Percentiles rank a stretch among this genome's conserved stretches.
Evolutionary conservation across 2,888 invertebrate genomes (phyloP).

Genomic region (Spisula solida): DNA sequence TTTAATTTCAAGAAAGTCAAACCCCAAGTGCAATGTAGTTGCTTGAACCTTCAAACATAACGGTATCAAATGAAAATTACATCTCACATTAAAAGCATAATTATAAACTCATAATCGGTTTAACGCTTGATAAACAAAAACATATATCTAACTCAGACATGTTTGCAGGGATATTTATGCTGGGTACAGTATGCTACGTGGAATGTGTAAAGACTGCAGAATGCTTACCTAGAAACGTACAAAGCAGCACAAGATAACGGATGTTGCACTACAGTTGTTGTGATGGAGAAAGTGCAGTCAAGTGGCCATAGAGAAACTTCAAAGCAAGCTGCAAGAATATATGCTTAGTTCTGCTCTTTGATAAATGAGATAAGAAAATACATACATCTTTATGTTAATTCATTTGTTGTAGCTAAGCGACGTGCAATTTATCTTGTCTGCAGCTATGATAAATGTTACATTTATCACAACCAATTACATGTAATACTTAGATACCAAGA

Average conservation of each 20-base stretch:
- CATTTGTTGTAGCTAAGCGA: not conserved
- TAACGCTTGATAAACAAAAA: too few relatives aligned
- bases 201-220: too few relatives aligned
- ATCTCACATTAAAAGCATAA: too few relatives aligned
- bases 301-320: not conserved
- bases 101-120: too few relatives aligned
- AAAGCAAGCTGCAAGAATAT: not conserved
- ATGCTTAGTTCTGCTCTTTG: not conserved
- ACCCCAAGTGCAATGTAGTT: too few relatives aligned
- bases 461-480: not conserved
- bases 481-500: not conserved
- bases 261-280: not conserved
- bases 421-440: not conserved
- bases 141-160: too few relatives aligned
- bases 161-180: too few relatives aligned
- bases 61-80: too few relatives aligned
- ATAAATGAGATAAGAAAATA: not conserved
- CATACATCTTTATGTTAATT: constrained; percentile 10
- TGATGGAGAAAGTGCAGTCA: not conserved
- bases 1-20: too few relatives aligned
- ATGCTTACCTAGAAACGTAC: too few relatives aligned
- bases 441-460: not conserved
- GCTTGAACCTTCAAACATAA: too few relatives aligned
- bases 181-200: too few relatives aligned
- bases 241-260: not conserved